Conservation (phyloP, 2,797 vertebrate species). For the Aeoliscus strigatus region DNA sequence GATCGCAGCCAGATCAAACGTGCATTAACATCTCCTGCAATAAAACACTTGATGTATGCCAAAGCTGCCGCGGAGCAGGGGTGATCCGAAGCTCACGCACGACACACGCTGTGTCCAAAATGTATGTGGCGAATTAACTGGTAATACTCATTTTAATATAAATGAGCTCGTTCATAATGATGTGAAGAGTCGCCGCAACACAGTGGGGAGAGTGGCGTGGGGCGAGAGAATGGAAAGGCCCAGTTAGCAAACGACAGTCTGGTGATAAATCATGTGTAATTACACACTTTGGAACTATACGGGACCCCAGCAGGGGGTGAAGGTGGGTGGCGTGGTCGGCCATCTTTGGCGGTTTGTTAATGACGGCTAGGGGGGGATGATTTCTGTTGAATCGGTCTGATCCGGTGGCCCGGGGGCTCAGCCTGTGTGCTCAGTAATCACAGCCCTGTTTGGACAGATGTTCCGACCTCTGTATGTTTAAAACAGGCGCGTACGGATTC, state of each 20-base stretch:
- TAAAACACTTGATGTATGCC: conserved; percentile 69
- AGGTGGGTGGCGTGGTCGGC: conserved; percentile 50
- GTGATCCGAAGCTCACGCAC: conserved; percentile 41
- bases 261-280: conserved; percentile 79
- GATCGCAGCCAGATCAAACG: conserved; percentile 67
- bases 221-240: conserved; percentile 59
- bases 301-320: conserved; percentile 53
- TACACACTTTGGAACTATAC: conserved; percentile 74
- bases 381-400: conserved; percentile 40
- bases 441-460: conserved; percentile 38
- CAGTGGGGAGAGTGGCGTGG: conserved; percentile 60
- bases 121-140: conserved; percentile 73
- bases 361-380: conserved; percentile 46
- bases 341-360: conserved; percentile 65
- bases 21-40: conserved; percentile 59
- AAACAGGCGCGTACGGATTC: no score
- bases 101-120: conserved; percentile 71
- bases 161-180: conserved; percentile 75
- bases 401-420: conserved; percentile 45
- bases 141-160: conserved; percentile 80
- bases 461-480: no score
- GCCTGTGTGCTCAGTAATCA: conserved; percentile 59
- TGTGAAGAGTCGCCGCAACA: conserved; percentile 63
- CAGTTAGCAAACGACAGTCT: conserved; percentile 71
- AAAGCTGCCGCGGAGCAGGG: conserved; percentile 45